phyloP scores from a whole-genome alignment of 2,113 vertebrate species.

The Hemicordylus capensis region DNA sequence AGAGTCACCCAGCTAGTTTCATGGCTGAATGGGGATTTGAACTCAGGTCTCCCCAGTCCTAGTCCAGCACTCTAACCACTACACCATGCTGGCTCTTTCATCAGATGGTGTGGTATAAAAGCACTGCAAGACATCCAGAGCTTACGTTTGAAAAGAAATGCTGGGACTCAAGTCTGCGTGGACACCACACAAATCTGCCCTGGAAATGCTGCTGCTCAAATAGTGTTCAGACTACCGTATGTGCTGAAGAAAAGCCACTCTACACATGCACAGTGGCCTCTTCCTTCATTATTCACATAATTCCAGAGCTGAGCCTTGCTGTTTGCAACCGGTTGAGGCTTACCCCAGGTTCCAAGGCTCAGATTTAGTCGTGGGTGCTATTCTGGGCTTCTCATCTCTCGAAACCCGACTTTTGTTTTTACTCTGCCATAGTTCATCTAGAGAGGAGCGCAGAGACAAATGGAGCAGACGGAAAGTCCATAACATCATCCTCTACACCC shows the following conservation, averaged over 20 bases:
- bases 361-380: not conserved
- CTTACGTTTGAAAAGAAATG: not conserved
- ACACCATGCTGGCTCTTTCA: too few species aligned
- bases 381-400: not conserved
- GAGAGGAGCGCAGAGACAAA: not conserved
- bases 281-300: not conserved
- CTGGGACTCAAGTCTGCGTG: not conserved
- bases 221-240: not conserved
- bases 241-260: not conserved
- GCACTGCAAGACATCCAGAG: too few species aligned
- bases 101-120: too few species aligned
- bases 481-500: not conserved
- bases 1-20: too few species aligned
- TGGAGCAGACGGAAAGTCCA: not conserved
- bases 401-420: not conserved
- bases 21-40: too few species aligned
- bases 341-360: not conserved
- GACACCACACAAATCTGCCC: not conserved
- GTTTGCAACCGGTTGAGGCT: not conserved
- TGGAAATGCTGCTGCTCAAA: not conserved
- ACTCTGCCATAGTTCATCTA: not conserved
- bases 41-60: too few species aligned
- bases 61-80: too few species aligned
- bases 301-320: not conserved
- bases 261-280: not conserved